A percentile compares a stretch with the other conserved stretches of the same genome.
These are phyloP conservation scores for Shargacucullia verbasci DNA, from an alignment of 2,888 invertebrate genomes.

Conservation along the genomic window DNA sequence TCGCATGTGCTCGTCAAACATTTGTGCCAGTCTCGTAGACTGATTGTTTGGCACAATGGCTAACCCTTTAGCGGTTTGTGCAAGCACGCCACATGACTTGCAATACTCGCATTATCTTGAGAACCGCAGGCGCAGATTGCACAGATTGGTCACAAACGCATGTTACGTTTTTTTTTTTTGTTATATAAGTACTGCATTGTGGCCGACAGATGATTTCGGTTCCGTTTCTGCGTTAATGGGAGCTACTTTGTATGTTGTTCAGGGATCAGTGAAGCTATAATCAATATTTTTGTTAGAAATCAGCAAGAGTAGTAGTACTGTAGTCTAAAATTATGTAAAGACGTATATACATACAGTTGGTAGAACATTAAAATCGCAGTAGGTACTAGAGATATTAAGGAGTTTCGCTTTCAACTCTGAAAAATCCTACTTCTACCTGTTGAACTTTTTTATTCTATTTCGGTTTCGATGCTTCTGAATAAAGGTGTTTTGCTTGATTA, in stretches of 20 bases:
- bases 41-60: conserved; percentile 46
- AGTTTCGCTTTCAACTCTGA: no score
- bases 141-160: conserved; percentile 69
- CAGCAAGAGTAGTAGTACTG: no score
- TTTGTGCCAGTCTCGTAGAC: conserved; percentile 36
- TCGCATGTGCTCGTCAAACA: conserved; percentile 25
- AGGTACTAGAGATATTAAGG: no score
- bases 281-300: no score
- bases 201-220: conserved; percentile 67
- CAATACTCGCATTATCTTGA: conserved; percentile 65
- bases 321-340: no score
- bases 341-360: no score
- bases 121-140: conserved; percentile 80
- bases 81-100: conserved; percentile 79
- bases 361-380: no score
- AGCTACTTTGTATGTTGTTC: conserved; percentile 33
- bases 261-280: conserved; percentile 22
- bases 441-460: no score
- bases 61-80: conserved; percentile 74
- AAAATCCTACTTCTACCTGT: no score
- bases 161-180: conserved; percentile 49
- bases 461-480: no score
- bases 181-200: conserved; percentile 43
- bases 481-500: no score
- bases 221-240: conserved; percentile 44